Conservation (phyloP, 1,140 invertebrate species). For the Ganaspis sp. region DNA sequence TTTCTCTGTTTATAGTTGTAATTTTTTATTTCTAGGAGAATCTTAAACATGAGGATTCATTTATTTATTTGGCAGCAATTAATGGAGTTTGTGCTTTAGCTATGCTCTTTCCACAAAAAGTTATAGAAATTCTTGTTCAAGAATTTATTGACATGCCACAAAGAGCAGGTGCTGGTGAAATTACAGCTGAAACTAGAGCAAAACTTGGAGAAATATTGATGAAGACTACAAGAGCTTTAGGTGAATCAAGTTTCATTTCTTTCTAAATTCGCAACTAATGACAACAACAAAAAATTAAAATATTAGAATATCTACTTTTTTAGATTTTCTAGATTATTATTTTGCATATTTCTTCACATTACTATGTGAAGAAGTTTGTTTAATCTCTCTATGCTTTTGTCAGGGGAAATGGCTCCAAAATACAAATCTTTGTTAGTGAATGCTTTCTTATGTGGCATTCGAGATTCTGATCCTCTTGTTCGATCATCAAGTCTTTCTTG, state of each 20-base stretch:
- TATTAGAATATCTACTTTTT: too few relatives aligned
- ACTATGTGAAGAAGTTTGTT: too few relatives aligned
- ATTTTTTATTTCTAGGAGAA: constrained; percentile 79
- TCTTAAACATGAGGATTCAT: constrained; percentile 88
- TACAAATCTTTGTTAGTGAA: constrained; percentile 85
- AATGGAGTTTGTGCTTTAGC: constrained; percentile 84
- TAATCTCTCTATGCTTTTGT: constrained; percentile 61
- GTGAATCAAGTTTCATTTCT: too few relatives aligned
- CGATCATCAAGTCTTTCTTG: constrained; percentile 90
- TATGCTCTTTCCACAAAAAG: constrained; percentile 80
- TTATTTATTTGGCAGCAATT: constrained; percentile 88
- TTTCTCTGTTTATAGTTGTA: too few relatives aligned
- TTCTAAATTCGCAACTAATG: too few relatives aligned
- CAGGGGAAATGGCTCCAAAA: constrained; percentile 84
- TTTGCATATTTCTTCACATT: constrained; percentile 32
- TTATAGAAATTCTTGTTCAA: constrained; percentile 81
- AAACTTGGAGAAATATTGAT: constrained; percentile 91
- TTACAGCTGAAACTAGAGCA: constrained; percentile 80
- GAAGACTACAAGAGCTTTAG: constrained; percentile 83
- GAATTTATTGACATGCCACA: constrained; percentile 77
- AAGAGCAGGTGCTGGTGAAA: constrained; percentile 66
- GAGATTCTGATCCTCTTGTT: constrained; percentile 85
- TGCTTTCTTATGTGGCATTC: constrained; percentile 82
- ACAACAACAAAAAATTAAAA: too few relatives aligned
- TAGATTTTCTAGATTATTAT: background rate